Conservation (phyloP, 37 sponge, comb jelly and placozoan genomes). For the Haliclona indistincta region DNA sequence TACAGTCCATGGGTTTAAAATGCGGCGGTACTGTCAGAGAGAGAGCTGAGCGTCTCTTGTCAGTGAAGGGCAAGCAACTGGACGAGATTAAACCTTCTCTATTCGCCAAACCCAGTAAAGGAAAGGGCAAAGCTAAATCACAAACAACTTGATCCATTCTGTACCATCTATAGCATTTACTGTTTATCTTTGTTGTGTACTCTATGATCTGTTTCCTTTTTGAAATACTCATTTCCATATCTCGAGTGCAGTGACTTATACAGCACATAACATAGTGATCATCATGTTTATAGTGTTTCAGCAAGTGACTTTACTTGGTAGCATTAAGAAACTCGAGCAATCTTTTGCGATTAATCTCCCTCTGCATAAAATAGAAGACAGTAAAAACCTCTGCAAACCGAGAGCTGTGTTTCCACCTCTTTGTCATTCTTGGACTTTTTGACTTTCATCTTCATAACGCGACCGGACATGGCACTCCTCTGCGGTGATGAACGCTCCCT, state of each 20-base stretch:
- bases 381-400: neutral
- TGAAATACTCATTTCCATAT: neutral
- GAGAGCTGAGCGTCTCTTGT: constrained; percentile 80
- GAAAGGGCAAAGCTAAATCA: constrained; percentile 12
- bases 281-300: too few species aligned
- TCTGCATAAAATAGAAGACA: constrained; percentile 9
- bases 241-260: neutral
- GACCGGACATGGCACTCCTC: constrained; percentile 51
- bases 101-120: constrained; percentile 56
- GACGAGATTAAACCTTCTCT: constrained; percentile 66
- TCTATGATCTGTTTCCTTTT: neutral
- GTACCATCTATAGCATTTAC: neutral
- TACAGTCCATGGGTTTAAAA: constrained; percentile 80
- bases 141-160: neutral
- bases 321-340: constrained; percentile 55
- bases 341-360: constrained; percentile 59
- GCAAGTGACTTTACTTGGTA: neutral
- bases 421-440: constrained; percentile 54
- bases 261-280: too few species aligned
- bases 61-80: constrained; percentile 51
- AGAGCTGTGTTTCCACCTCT: constrained; percentile 6
- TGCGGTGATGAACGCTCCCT: constrained; percentile 6
- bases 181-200: neutral
- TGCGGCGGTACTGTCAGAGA: constrained; percentile 90
- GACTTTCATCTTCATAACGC: constrained; percentile 65